Evolutionary conservation across 2,797 vertebrate genomes (phyloP).

Genomic region (Arnoldichthys spilopterus): DNA sequence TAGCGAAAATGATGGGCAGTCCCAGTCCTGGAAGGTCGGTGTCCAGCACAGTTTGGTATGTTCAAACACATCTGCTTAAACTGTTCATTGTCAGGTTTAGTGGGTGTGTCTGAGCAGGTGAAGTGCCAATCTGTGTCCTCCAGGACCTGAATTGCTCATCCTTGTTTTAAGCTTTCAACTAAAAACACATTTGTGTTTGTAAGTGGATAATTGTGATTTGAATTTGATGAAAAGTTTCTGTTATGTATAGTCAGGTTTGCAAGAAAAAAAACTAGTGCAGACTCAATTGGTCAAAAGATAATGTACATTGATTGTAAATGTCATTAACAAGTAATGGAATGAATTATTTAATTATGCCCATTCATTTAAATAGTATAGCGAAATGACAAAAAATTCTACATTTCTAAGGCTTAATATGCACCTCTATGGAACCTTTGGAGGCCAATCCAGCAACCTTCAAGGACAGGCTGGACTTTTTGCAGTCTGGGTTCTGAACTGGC

Average conservation of each 20-base stretch:
- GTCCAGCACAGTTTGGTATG: too few species aligned
- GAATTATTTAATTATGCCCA: background rate
- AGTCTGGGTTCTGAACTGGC: slow-evolving; percentile 67
- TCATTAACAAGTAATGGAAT: background rate
- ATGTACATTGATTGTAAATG: background rate
- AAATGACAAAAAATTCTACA: slow-evolving; percentile 13
- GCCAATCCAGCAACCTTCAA: slow-evolving; percentile 82
- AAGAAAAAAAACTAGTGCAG: background rate
- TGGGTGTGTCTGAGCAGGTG: too few species aligned
- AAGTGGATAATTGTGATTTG: background rate
- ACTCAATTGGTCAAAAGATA: background rate
- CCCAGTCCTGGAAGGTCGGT: too few species aligned
- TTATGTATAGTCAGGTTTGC: too few species aligned
- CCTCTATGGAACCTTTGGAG: slow-evolving; percentile 77
- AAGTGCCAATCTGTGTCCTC: too few species aligned
- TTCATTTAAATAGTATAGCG: background rate
- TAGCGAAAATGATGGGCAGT: too few species aligned
- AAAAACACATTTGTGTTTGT: background rate
- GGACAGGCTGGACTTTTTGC: slow-evolving; percentile 66
- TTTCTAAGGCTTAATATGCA: slow-evolving; percentile 61
- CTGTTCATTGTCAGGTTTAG: too few species aligned
- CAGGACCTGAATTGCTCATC: too few species aligned
- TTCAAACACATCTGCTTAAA: too few species aligned
- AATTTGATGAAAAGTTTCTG: background rate
- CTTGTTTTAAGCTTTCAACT: too few species aligned